These are phyloP conservation scores for Campylomormyrus tamandua DNA, from an alignment of 2,113 vertebrate species.

Conservation along the genomic window DNA sequence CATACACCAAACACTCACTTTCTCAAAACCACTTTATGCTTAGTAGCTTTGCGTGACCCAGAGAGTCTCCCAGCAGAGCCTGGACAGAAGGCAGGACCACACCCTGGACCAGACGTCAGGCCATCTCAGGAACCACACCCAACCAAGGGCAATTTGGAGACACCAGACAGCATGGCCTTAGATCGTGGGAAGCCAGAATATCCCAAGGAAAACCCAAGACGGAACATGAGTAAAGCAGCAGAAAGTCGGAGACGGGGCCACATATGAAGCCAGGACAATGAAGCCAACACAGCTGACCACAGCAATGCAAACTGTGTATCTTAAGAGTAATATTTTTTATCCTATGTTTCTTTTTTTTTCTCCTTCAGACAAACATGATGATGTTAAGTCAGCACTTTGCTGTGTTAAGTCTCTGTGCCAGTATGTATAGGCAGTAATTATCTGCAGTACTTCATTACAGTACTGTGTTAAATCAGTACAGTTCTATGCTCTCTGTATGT, in stretches of 20 bases:
- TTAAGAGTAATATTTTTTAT: neutral
- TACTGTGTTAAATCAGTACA: neutral
- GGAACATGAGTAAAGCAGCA: neutral
- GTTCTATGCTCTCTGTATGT: neutral
- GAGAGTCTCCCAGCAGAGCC: neutral
- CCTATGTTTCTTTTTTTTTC: neutral
- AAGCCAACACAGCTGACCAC: neutral
- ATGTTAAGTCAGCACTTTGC: neutral
- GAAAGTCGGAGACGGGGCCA: neutral
- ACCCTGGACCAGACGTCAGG: neutral
- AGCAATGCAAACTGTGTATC: neutral
- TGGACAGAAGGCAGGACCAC: neutral
- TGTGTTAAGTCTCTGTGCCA: neutral
- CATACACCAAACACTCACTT: neutral
- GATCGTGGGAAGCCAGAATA: neutral
- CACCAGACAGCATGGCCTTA: neutral
- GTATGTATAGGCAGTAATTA: neutral
- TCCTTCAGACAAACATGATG: neutral
- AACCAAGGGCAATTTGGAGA: conserved; percentile 1
- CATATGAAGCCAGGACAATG: neutral
- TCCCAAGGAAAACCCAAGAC: neutral
- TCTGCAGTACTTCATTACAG: neutral
- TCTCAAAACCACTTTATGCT: neutral
- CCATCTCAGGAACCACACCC: conserved; percentile 3
- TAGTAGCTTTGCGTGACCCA: neutral